Evolutionary conservation across 2,797 vertebrate species (phyloP).

Genomic region (Hippocampus kuda): DNA sequence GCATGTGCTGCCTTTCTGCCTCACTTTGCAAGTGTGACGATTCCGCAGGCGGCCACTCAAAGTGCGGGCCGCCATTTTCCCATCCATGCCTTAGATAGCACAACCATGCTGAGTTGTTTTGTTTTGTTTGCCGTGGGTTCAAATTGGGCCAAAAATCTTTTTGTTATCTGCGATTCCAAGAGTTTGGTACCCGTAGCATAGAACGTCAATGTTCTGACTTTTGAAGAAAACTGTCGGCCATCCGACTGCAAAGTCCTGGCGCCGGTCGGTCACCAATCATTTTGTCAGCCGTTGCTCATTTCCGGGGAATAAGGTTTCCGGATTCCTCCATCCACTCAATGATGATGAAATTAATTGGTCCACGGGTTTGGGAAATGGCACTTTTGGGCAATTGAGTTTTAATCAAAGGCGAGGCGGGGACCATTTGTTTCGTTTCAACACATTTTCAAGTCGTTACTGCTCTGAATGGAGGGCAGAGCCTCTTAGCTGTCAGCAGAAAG

Average conservation of each 20-base stretch:
- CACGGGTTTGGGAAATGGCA: constrained; percentile 11
- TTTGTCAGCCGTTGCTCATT: constrained; percentile 14
- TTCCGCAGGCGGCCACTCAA: too few relatives aligned
- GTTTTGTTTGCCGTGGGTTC: too few relatives aligned
- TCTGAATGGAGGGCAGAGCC: not conserved
- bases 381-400: constrained; percentile 17
- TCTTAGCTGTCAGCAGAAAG: not conserved
- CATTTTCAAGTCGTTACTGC: not conserved
- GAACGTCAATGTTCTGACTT: not conserved
- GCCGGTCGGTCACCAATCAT: constrained; percentile 16
- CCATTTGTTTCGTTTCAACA: constrained; percentile 17
- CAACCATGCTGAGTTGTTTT: too few relatives aligned
- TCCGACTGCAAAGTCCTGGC: constrained; percentile 5
- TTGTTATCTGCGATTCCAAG: too few relatives aligned
- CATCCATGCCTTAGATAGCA: too few relatives aligned
- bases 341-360: constrained; percentile 16
- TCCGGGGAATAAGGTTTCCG: constrained; percentile 6
- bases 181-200: too few relatives aligned
- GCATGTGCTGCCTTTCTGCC: not conserved
- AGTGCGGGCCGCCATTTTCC: too few relatives aligned
- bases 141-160: too few relatives aligned
- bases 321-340: constrained; percentile 2
- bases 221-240: not conserved
- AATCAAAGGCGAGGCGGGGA: constrained; percentile 5
- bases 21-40: not conserved